These are phyloP conservation scores for Chinchilla lanigera DNA, from an alignment of 2,113 vertebrate species.

Conservation along the genomic window DNA sequence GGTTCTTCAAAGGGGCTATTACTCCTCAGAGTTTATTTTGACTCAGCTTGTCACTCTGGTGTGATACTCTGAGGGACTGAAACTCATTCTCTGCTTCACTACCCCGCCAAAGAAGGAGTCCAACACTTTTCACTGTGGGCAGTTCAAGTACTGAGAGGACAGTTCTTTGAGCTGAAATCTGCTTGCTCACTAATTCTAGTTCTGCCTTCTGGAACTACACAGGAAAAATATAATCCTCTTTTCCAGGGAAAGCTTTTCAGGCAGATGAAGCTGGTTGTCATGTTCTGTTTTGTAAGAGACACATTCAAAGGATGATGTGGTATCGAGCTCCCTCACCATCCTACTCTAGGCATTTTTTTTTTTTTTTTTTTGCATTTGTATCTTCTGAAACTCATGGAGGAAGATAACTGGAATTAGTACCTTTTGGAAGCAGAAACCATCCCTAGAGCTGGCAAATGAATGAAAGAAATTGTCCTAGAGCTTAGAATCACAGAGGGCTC, in stretches of 20 bases:
- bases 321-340: neutral
- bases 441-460: neutral
- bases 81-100: neutral
- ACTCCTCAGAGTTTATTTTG: neutral
- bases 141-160: neutral
- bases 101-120: neutral
- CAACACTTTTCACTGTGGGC: neutral
- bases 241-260: constrained; percentile 3
- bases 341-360: neutral
- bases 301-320: neutral
- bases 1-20: neutral
- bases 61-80: neutral
- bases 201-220: neutral
- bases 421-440: neutral
- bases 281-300: neutral
- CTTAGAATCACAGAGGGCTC: neutral
- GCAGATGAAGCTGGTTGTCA: neutral
- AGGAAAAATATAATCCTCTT: constrained; percentile 19
- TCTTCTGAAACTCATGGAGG: neutral
- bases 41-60: too few species aligned
- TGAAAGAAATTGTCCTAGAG: neutral
- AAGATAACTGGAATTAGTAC: neutral
- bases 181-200: neutral
- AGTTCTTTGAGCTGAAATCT: neutral
- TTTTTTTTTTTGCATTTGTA: neutral